A percentile compares a stretch with the other conserved stretches of the same genome.
These are phyloP conservation scores for Cryptus armator DNA, from an alignment of 2,888 invertebrate species.

Conservation along the genomic window DNA sequence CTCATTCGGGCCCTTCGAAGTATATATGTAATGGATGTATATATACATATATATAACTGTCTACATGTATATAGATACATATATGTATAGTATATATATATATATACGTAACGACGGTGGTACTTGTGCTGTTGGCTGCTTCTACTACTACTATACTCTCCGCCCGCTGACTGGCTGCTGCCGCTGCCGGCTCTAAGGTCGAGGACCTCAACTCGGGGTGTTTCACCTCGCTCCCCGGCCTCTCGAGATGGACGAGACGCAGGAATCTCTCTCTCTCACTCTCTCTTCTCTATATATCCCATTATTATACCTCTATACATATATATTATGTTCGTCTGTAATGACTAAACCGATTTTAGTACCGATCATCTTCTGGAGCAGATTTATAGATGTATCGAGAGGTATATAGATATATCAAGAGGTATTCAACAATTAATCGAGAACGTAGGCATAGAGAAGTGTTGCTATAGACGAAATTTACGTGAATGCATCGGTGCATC, in stretches of 20 bases:
- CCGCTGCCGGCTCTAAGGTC: slow-evolving; percentile 68
- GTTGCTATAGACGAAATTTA: slow-evolving; percentile 8
- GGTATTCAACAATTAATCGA: not conserved
- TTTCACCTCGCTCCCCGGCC: slow-evolving; percentile 71
- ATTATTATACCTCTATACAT: not conserved
- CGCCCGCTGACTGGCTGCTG: slow-evolving; percentile 64
- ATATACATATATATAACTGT: not conserved
- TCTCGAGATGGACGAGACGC: slow-evolving; percentile 69
- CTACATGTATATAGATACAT: slow-evolving; percentile 4
- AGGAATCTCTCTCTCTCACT: slow-evolving; percentile 57
- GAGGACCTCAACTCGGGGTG: slow-evolving; percentile 73
- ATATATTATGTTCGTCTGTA: not conserved
- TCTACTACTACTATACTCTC: slow-evolving; percentile 43
- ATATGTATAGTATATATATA: not conserved
- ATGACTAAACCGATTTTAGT: slow-evolving; percentile 11
- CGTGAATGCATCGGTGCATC: slow-evolving; percentile 36
- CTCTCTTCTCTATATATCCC: slow-evolving; percentile 8
- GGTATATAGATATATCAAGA: not conserved
- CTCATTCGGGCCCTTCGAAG: slow-evolving; percentile 52
- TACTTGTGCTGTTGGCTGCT: slow-evolving; percentile 50
- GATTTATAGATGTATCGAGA: not conserved
- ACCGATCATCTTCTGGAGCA: not conserved
- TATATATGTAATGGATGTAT: not conserved
- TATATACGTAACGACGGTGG: slow-evolving; percentile 15
- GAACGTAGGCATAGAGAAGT: not conserved